These are phyloP conservation scores for Neoseiulus cucumeris DNA, from an alignment of 1,140 invertebrate genomes.

Conservation along the genomic window DNA sequence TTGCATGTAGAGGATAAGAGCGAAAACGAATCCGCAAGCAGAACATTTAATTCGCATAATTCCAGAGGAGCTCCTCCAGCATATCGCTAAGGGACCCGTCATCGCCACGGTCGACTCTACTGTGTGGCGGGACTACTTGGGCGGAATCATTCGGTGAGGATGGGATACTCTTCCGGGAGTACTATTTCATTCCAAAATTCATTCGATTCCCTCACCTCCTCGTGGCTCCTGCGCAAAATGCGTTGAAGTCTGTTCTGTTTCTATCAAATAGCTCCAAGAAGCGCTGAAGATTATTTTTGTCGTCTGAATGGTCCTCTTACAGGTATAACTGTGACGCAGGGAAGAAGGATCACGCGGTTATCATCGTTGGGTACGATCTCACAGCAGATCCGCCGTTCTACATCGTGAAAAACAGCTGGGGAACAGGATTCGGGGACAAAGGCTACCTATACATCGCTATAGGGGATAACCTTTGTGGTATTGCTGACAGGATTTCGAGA, in stretches of 20 bases:
- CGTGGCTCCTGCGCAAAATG: no score
- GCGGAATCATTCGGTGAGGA: constrained; percentile 51
- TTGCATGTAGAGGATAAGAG: not conserved
- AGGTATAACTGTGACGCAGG: constrained; percentile 24
- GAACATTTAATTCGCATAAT: constrained; percentile 28
- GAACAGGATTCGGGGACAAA: constrained; percentile 44
- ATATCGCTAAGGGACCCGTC: constrained; percentile 50
- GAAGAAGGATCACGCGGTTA: constrained; percentile 54
- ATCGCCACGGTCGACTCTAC: constrained; percentile 57
- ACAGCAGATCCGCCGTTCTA: constrained; percentile 49
- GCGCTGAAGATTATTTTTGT: not conserved
- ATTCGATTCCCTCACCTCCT: not conserved
- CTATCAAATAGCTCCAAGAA: not conserved
- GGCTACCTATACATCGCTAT: constrained; percentile 59
- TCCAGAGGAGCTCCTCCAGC: constrained; percentile 40
- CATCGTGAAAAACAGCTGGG: constrained; percentile 71
- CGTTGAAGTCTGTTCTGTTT: no score
- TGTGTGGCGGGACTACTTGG: constrained; percentile 68
- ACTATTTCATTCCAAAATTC: constrained; percentile 34
- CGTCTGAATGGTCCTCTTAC: not conserved
- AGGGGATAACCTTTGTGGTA: constrained; percentile 55
- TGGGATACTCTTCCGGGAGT: not conserved
- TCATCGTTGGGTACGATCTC: constrained; percentile 59
- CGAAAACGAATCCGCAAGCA: not conserved
- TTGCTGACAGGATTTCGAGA: constrained; percentile 21